Evolutionary conservation across 2,888 invertebrate species (phyloP), one percentile per base, ranked within the genome.

Genomic region (Hecatera dysodea): DNA sequence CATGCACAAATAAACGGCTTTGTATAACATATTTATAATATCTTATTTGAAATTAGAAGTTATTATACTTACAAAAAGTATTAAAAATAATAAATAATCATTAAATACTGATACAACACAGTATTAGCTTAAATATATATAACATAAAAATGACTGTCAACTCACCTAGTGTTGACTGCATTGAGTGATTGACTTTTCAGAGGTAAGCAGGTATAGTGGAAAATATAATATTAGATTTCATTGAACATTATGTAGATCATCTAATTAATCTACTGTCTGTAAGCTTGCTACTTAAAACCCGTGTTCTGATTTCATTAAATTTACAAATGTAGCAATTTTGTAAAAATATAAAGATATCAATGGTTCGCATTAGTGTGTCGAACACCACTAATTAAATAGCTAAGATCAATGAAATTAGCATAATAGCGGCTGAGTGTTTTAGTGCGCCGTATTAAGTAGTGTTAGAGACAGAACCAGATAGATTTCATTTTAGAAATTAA

Each of bases 401-500:
- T 65, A 17, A 65, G 42, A 82, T 79, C 72, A 77, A 75, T 72
- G 15, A 56, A 72, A 83, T 81, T 84, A 72, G 39, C 79, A 82
- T 84, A 75, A 70, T 64, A 55, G 55, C 15, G 33, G 42, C 36
- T 46, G 22, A 53, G 17, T 55, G 59, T 39, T 56, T 39, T 63
- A 59, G 39, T 66, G 57, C 15, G 22, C 22, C 55, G 44, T 50
- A 27, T 42, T 27, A 44, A 65, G 42, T 68, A n/a, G 46, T 64
- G 48, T 55, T 69, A 53, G 39, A 59, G 8, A 17, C 24, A 24
- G 44, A 69, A 53, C 42, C 62, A 67, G 72, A 48, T 64, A 17
- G 59, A 76, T 84, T 77, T 76, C 70, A 66, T 76, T 81, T 79
- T 81, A 69, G 79, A 79, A 81, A 77, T 69, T 29, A 62, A 71